Conservation (phyloP, 2,113 vertebrate genomes). For the Myotis brandtii region DNA sequence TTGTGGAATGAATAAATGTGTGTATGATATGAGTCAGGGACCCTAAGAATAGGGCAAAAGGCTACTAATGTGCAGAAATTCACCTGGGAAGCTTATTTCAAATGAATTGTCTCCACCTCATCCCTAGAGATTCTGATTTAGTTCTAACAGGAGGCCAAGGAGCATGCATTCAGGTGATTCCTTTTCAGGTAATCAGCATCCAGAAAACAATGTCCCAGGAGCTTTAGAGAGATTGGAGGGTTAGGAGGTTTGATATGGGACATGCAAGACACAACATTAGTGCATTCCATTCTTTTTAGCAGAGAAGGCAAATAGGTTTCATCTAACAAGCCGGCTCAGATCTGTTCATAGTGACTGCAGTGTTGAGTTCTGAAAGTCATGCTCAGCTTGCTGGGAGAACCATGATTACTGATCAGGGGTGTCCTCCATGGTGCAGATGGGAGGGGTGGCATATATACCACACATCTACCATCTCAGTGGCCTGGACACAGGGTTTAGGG, state of each 20-base stretch:
- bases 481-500: not conserved
- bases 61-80: no score
- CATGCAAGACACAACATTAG: not conserved
- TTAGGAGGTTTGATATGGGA: not conserved
- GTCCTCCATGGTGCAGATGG: not conserved
- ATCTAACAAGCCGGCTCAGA: not conserved
- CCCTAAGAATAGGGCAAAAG: not conserved
- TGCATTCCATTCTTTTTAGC: not conserved
- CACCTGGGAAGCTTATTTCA: not conserved
- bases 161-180: not conserved
- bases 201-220: not conserved
- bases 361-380: not conserved
- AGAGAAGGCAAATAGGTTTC: not conserved
- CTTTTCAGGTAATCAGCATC: not conserved
- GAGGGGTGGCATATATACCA: not conserved
- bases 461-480: not conserved
- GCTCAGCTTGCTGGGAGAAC: not conserved
- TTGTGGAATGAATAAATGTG: not conserved
- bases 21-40: not conserved
- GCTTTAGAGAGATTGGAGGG: not conserved
- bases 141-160: not conserved
- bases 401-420: not conserved
- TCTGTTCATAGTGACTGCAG: not conserved
- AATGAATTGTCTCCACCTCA: not conserved
- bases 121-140: not conserved